Evolutionary conservation across 1,140 invertebrate species (phyloP).

Genomic region (Aphidius gifuensis): DNA sequence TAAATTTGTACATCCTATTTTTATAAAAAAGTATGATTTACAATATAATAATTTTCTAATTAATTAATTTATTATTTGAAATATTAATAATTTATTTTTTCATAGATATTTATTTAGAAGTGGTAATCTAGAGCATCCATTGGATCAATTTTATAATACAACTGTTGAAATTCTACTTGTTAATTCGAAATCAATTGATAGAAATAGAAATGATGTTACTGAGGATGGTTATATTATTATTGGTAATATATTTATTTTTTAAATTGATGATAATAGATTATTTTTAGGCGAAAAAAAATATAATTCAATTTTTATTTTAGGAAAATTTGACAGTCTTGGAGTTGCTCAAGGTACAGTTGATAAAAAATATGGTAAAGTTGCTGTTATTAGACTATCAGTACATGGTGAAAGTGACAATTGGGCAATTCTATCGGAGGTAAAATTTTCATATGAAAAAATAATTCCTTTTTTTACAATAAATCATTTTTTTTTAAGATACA

Average conservation of each 20-base stretch:
- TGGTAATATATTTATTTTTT: constrained; percentile 53
- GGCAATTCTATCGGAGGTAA: constrained; percentile 88
- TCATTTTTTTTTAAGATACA: constrained; percentile 33
- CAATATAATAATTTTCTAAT: constrained; percentile 46
- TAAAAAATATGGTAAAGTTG: constrained; percentile 65
- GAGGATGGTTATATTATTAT: constrained; percentile 71
- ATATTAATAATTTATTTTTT: constrained; percentile 27
- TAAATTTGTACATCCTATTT: constrained; percentile 73
- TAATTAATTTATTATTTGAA: constrained; percentile 4
- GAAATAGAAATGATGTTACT: constrained; percentile 59
- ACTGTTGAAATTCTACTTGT: constrained; percentile 78
- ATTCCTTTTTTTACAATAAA: no score
- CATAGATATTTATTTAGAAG: constrained; percentile 82
- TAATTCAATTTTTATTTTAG: constrained; percentile 38
- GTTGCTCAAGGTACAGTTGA: constrained; percentile 72
- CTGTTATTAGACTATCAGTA: constrained; percentile 70
- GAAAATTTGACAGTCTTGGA: constrained; percentile 74
- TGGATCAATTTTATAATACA: constrained; percentile 87
- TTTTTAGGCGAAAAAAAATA: neutral
- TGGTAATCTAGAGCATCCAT: constrained; percentile 88
- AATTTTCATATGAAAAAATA: constrained; percentile 1
- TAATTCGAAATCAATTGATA: constrained; percentile 41
- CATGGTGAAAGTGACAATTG: constrained; percentile 82
- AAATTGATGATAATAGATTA: neutral
- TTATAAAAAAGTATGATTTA: constrained; percentile 62